phyloP scores from a whole-genome alignment of 2,888 invertebrate genomes.

The Diabrotica balteata region DNA sequence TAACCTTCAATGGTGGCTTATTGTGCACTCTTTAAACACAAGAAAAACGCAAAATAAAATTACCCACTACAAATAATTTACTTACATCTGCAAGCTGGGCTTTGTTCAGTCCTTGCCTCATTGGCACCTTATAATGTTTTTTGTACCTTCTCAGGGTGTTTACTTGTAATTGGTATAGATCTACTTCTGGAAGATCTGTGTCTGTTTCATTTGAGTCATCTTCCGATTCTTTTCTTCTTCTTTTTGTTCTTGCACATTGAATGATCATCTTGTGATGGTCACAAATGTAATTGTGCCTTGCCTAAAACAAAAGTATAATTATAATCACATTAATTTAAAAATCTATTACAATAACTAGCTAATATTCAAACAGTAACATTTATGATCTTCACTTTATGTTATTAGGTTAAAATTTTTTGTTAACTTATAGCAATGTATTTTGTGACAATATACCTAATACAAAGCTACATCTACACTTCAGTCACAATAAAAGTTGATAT shows the following conservation, averaged over 20 bases:
- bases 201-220: constrained; percentile 95
- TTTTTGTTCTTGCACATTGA: constrained; percentile 92
- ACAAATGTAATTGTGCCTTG: constrained; percentile 94
- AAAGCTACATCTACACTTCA: neutral
- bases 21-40: too few species aligned
- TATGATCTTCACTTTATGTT: neutral
- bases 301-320: constrained; percentile 64
- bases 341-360: too few species aligned
- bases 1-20: too few species aligned
- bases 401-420: neutral
- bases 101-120: constrained; percentile 91
- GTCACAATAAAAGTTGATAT: too few species aligned
- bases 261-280: constrained; percentile 96
- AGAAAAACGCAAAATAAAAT: too few species aligned
- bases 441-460: neutral
- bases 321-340: too few species aligned
- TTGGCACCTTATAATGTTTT: constrained; percentile 89
- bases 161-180: constrained; percentile 91
- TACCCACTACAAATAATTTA: constrained; percentile 15
- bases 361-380: too few species aligned
- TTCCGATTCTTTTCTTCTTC: constrained; percentile 90
- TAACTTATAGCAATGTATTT: neutral
- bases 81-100: constrained; percentile 95
- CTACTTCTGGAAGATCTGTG: constrained; percentile 89
- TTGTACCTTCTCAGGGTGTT: constrained; percentile 95